A percentile compares a stretch with the other conserved stretches of the same genome.
phyloP scores from a whole-genome alignment of 92 coral and sea anemone genomes.

The Montipora capitata region DNA sequence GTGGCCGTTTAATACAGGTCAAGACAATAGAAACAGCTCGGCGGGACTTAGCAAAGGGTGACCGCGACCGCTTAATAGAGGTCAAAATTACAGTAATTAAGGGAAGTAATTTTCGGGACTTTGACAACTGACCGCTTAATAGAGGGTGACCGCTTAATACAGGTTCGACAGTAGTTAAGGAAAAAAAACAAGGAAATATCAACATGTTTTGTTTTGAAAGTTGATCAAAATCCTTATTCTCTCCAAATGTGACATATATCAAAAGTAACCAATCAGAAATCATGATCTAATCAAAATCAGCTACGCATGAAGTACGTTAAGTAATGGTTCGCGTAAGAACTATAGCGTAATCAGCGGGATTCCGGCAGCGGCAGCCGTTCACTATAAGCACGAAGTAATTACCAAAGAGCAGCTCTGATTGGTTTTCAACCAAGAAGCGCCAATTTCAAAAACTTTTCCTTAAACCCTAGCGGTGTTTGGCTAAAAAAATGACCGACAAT shows the following conservation, averaged over 20 bases:
- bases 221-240: no score
- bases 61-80: constrained; percentile 8
- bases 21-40: constrained; percentile 7
- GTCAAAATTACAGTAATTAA: constrained; percentile 1
- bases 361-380: constrained; percentile 30
- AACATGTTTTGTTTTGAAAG: no score
- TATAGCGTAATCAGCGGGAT: constrained; percentile 27
- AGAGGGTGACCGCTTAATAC: constrained; percentile 16
- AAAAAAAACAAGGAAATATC: no score
- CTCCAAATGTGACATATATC: no score
- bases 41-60: constrained; percentile 2
- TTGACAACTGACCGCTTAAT: not conserved
- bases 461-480: constrained; percentile 2
- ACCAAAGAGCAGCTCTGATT: constrained; percentile 37
- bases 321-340: constrained; percentile 14
- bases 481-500: constrained; percentile 6
- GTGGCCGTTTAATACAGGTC: constrained; percentile 10
- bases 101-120: not conserved
- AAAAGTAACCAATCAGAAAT: not conserved
- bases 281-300: no score
- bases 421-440: constrained; percentile 26
- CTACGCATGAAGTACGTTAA: not conserved
- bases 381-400: constrained; percentile 7
- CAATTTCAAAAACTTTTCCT: constrained; percentile 15
- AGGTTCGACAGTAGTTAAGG: not conserved